Evolutionary conservation across 2,797 vertebrate species (phyloP).

Genomic region (Pantherophis alleghaniensis): DNA sequence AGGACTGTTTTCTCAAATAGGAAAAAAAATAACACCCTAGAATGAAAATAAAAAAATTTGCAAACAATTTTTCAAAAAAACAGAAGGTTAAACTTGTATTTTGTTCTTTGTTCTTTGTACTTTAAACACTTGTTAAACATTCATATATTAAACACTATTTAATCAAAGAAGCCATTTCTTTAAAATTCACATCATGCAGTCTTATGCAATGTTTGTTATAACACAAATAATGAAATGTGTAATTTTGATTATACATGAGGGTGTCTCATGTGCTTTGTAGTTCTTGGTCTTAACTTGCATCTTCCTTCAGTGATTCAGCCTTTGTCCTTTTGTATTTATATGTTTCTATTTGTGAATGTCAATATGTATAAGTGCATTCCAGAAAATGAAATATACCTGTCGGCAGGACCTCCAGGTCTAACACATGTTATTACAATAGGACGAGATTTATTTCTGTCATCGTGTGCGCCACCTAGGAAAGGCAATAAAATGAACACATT

Average conservation of each 20-base stretch:
- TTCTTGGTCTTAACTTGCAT: constrained; percentile 37
- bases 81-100: not conserved
- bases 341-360: constrained; percentile 32
- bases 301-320: constrained; percentile 42
- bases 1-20: not conserved
- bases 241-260: constrained; percentile 22
- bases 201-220: not conserved
- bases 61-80: not conserved
- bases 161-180: constrained; percentile 12
- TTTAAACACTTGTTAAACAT: not conserved
- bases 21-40: not conserved
- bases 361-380: constrained; percentile 6
- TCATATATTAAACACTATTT: not conserved
- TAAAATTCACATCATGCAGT: not conserved
- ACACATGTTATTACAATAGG: constrained; percentile 95
- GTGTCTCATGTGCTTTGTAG: constrained; percentile 18
- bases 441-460: constrained; percentile 97
- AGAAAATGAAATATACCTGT: constrained; percentile 83
- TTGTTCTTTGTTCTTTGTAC: not conserved
- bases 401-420: constrained; percentile 91
- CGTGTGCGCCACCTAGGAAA: constrained; percentile 85
- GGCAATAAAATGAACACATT: constrained; percentile 43
- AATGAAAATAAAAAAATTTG: not conserved
- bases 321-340: not conserved
- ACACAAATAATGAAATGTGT: constrained; percentile 20